phyloP scores from a whole-genome alignment of 1,140 invertebrate genomes.

The Meloidogyne exigua region DNA sequence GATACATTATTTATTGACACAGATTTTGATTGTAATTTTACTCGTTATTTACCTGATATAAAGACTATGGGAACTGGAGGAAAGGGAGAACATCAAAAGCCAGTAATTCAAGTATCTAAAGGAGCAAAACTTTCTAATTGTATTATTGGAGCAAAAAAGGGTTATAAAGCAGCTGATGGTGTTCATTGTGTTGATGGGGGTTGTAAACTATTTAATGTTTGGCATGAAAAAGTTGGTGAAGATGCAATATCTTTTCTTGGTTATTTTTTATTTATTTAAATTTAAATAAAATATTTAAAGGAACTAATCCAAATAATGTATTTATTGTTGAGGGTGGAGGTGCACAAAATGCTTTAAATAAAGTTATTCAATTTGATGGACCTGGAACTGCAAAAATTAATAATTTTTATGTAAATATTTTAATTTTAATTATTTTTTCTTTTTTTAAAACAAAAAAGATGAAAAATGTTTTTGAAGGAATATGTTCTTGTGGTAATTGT shows the following conservation, averaged over 20 bases:
- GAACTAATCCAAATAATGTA: background rate
- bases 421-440: background rate
- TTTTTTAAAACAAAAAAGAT: background rate
- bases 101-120: constrained; percentile 23
- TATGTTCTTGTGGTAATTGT: background rate
- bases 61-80: constrained; percentile 22
- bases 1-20: background rate
- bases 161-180: constrained; percentile 15
- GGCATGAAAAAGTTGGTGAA: constrained; percentile 29
- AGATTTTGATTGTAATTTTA: constrained; percentile 11
- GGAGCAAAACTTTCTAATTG: constrained; percentile 23
- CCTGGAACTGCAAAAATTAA: background rate
- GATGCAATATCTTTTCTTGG: constrained; percentile 27
- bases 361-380: constrained; percentile 24
- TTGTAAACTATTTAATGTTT: constrained; percentile 25
- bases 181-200: constrained; percentile 22
- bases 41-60: constrained; percentile 14
- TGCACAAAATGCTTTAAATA: constrained; percentile 15
- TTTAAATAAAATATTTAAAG: background rate
- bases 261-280: too few species aligned
- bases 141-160: constrained; percentile 22
- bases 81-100: constrained; percentile 22
- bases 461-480: constrained; percentile 1
- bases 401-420: constrained; percentile 13
- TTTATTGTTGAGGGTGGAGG: constrained; percentile 9